Evolutionary conservation across 1,140 invertebrate species (phyloP).

Genomic region (Chelonus insularis): DNA sequence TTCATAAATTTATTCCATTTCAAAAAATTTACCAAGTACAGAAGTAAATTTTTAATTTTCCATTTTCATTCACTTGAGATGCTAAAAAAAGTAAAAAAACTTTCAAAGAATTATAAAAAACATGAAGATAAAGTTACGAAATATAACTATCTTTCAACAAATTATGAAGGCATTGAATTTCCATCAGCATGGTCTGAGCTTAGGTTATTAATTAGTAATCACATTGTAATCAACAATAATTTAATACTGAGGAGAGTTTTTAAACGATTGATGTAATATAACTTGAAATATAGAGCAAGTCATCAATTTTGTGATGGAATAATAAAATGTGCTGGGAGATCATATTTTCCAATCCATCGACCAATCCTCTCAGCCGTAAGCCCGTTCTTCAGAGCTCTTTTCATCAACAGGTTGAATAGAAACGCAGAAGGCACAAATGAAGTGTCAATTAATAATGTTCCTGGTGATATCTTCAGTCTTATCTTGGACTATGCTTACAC

Average conservation of each 20-base stretch:
- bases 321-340: constrained; percentile 68
- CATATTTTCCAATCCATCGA: constrained; percentile 79
- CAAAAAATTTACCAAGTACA: too few species aligned
- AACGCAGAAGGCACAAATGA: constrained; percentile 63
- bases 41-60: too few species aligned
- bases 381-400: constrained; percentile 82
- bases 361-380: constrained; percentile 82
- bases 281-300: constrained; percentile 62
- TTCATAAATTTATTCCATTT: too few species aligned
- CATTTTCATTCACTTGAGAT: too few species aligned
- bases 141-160: constrained; percentile 47
- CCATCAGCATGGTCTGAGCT: constrained; percentile 68
- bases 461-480: constrained; percentile 69
- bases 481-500: constrained; percentile 84
- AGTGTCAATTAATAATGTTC: constrained; percentile 71
- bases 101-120: constrained; percentile 33
- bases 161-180: constrained; percentile 60
- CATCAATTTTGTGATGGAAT: constrained; percentile 80
- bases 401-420: constrained; percentile 73
- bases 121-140: constrained; percentile 37
- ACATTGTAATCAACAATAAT: too few species aligned
- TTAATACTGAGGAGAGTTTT: too few species aligned
- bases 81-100: too few species aligned
- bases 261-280: too few species aligned
- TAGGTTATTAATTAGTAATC: too few species aligned